These are phyloP conservation scores for Rhorus exstirpatorius DNA, from an alignment of 2,888 invertebrate genomes.

Conservation along the genomic window DNA sequence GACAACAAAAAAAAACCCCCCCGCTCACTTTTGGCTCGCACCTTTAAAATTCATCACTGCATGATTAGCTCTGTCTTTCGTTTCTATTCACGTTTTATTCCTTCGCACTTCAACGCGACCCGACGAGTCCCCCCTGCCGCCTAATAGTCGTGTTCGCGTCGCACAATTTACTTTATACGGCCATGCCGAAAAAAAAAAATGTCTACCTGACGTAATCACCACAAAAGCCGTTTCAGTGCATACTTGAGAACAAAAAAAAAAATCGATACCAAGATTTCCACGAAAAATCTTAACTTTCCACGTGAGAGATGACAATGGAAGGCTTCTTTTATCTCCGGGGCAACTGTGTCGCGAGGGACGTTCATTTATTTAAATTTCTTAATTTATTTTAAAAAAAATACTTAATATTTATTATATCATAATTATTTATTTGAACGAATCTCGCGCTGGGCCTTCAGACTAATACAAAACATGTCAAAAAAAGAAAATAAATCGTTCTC, in stretches of 20 bases:
- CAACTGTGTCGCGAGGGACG: slow-evolving; percentile 5
- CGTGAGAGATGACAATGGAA: slow-evolving; percentile 1
- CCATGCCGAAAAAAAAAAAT: slow-evolving; percentile 40
- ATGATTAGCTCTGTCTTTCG: slow-evolving; percentile 20
- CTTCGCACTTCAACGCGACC: slow-evolving; percentile 52
- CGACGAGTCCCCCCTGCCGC: slow-evolving; percentile 35
- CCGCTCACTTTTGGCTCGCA: slow-evolving; percentile 20
- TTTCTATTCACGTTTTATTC: neutral
- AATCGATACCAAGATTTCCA: neutral
- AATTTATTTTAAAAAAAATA: neutral
- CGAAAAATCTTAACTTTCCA: slow-evolving; percentile 3
- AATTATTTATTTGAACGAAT: no score
- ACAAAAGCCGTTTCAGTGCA: slow-evolving; percentile 3
- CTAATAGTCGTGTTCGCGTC: slow-evolving; percentile 58
- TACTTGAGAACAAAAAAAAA: neutral
- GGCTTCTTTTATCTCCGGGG: slow-evolving; percentile 23
- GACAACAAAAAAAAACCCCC: no score
- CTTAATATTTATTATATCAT: no score
- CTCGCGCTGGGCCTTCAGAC: no score
- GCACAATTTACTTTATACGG: slow-evolving; percentile 47
- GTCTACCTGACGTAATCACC: slow-evolving; percentile 24
- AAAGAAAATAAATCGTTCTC: no score
- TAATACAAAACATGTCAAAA: no score
- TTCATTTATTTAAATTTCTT: slow-evolving; percentile 8
- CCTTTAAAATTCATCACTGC: slow-evolving; percentile 35